phyloP scores from a whole-genome alignment of 2,113 vertebrate species.

The Numida meleagris region DNA sequence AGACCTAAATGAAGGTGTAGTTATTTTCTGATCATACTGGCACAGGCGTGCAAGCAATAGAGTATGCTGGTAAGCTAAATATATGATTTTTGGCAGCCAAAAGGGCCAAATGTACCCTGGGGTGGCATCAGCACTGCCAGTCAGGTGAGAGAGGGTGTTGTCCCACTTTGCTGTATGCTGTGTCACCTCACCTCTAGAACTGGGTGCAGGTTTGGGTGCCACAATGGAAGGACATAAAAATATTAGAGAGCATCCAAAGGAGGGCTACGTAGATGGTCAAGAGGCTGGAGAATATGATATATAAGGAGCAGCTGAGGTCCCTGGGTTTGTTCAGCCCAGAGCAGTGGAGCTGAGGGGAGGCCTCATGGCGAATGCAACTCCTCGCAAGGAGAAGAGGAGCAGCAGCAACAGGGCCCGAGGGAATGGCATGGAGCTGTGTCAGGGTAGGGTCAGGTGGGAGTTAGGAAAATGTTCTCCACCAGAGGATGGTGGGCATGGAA shows the following conservation, averaged over 20 bases:
- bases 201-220: not conserved
- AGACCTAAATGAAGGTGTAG: too few species aligned
- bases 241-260: not conserved
- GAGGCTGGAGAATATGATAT: too few species aligned
- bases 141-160: not conserved
- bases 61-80: not conserved
- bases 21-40: not conserved
- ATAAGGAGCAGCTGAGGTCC: too few species aligned
- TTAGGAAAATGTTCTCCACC: not conserved
- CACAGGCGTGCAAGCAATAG: not conserved
- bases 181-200: not conserved
- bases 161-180: not conserved
- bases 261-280: not conserved
- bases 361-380: too few species aligned
- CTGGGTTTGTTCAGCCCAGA: not conserved
- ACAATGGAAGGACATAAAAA: not conserved
- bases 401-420: too few species aligned
- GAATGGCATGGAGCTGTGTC: not conserved
- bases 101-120: too few species aligned
- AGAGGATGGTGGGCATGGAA: not conserved
- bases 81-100: too few species aligned
- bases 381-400: too few species aligned
- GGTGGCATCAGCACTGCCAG: not conserved
- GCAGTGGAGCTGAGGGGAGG: too few species aligned
- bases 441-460: not conserved